phyloP scores from a whole-genome alignment of 1,140 invertebrate species.

The Pissodes strobi region DNA sequence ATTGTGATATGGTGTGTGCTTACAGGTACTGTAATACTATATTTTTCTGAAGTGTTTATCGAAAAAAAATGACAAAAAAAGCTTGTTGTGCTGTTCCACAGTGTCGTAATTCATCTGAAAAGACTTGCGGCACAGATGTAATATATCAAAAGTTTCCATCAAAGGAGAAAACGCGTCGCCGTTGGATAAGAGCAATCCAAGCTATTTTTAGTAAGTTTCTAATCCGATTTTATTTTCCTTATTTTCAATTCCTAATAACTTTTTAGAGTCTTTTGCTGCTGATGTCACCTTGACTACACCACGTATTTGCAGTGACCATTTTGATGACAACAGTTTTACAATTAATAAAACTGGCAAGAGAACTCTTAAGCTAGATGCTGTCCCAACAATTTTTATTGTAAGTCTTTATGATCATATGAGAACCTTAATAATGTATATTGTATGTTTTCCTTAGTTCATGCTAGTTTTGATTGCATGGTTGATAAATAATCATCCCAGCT shows the following conservation, averaged over 20 bases:
- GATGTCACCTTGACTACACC: not conserved
- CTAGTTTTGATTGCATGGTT: no score
- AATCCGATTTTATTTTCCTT: not conserved
- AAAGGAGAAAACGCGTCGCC: conserved; percentile 17
- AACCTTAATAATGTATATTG: no score
- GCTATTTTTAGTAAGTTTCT: not conserved
- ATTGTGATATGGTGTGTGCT: no score
- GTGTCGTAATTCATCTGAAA: conserved; percentile 14
- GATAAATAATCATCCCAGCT: no score
- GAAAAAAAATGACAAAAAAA: conserved; percentile 23
- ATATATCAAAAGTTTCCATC: conserved; percentile 13
- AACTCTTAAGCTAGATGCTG: not conserved
- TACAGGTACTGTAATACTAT: no score
- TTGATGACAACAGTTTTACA: not conserved
- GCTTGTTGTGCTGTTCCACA: conserved; percentile 6
- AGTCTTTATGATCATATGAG: no score
- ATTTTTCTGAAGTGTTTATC: no score
- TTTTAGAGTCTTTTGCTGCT: conserved; percentile 6
- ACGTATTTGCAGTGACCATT: conserved; percentile 17
- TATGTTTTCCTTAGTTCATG: no score
- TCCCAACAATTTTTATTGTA: conserved; percentile 13
- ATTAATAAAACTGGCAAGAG: conserved; percentile 6
- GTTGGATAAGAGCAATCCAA: conserved; percentile 11
- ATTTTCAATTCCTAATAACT: not conserved
- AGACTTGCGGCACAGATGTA: not conserved